phyloP scores from a whole-genome alignment of 64 coral and sea anemone species.

The Pocillopora verrucosa region DNA sequence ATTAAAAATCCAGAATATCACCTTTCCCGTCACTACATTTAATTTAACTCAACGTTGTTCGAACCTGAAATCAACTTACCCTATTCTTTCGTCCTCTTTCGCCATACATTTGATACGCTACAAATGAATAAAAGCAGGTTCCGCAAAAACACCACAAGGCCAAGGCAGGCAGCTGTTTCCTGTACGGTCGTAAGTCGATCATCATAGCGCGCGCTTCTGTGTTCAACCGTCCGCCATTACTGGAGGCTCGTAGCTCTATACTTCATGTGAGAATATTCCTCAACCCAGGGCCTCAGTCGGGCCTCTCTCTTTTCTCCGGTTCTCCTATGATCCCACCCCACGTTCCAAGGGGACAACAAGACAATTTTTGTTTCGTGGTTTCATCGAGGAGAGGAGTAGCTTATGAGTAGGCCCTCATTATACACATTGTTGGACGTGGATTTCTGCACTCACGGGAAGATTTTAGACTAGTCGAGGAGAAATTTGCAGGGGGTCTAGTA shows the following conservation, averaged over 20 bases:
- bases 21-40: no score
- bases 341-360: no score
- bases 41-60: not conserved
- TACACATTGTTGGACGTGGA: no score
- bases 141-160: slow-evolving; percentile 70
- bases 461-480: no score
- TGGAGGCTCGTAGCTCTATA: not conserved
- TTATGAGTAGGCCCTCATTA: no score
- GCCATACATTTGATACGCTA: slow-evolving; percentile 70
- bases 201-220: not conserved
- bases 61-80: slow-evolving; percentile 20
- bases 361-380: no score
- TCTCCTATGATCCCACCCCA: not conserved
- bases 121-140: slow-evolving; percentile 70
- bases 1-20: no score
- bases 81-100: slow-evolving; percentile 69
- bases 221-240: slow-evolving; percentile 12
- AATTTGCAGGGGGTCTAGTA: no score
- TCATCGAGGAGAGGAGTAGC: no score
- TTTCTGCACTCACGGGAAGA: no score
- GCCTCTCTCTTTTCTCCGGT: no score
- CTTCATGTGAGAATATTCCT: not conserved
- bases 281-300: not conserved
- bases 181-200: slow-evolving; percentile 35
- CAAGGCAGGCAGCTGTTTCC: slow-evolving; percentile 50